These are phyloP conservation scores for Palythoa heliodiscus DNA, from an alignment of 92 coral and sea anemone species.

Conservation along the genomic window DNA sequence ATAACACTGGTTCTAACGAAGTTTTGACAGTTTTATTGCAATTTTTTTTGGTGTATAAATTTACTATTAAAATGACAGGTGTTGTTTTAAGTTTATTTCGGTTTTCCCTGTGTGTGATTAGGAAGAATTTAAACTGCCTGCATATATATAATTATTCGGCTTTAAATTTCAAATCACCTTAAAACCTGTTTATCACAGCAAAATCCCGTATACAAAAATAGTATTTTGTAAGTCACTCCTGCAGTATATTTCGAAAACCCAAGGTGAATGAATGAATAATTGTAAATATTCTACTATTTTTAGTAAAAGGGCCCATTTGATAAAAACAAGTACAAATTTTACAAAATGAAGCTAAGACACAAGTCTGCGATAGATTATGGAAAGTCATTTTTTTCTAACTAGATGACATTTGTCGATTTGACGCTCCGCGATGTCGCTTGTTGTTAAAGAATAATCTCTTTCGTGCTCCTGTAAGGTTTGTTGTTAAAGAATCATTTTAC, in stretches of 20 bases:
- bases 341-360: conserved; percentile 3
- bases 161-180: background rate
- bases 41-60: background rate
- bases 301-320: conserved; percentile 12
- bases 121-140: background rate
- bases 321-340: conserved; percentile 34
- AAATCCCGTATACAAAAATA: conserved; percentile 33
- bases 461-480: background rate
- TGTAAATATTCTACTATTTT: background rate
- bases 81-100: background rate
- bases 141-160: conserved; percentile 5
- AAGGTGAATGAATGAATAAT: conserved; percentile 6
- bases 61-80: conserved; percentile 11
- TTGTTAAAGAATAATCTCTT: background rate
- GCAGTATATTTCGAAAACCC: background rate
- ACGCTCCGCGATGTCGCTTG: background rate
- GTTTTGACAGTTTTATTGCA: conserved; percentile 10
- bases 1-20: background rate
- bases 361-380: background rate
- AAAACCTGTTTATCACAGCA: conserved; percentile 6
- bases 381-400: conserved; percentile 6
- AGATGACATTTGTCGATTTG: conserved; percentile 4
- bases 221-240: background rate
- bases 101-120: conserved; percentile 17
- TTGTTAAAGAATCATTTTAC: background rate